Evolutionary conservation across 2,797 vertebrate species (phyloP), one percentile per base, ranked within the genome.

Genomic region (Philypnodon macrostomus): DNA sequence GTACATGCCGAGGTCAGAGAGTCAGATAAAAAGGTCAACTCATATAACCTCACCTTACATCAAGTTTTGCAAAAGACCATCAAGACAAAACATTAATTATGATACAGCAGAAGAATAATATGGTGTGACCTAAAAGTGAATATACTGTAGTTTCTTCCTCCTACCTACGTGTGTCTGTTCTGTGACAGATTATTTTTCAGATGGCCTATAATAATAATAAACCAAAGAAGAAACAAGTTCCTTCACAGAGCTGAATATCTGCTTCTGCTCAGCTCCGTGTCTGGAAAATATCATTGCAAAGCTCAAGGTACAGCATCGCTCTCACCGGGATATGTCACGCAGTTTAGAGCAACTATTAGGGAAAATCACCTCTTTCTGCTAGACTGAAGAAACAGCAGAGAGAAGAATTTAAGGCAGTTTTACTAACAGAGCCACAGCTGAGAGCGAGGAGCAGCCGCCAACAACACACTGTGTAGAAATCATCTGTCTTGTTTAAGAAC

Each of bases 351-450:
- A 29, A 17, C 26, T 31, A 30, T 44, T 31, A 18, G 14, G 24
- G 14, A 42, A 42, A 29, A 29, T 29, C 15, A 17, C 14, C 14
- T 3, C 14, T 42, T 11, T 5, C 24, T 14, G 29, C 26, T 30
- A 19, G 31, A 31, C 26, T 44, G 11, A 7, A 7, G n/a, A 44
- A 30, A 44, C 41, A 30, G 27, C 27, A 16, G 26, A 30, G 27
- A 18, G 31, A 24, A 30, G 17, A 16, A 17, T 17, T 40, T 30
- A 5, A 44, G 26, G 17, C 10, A 18, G 15, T 16, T 44, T 44
- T 44, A 15, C 16, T 18, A 44, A 44, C 16, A 30, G 27, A 4
- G 18, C 5, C 26, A 31, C 15, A n/a, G 13, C 16, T 7, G 21
- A 8, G 40, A 30, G 40, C 23, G 14, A 13, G 26, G 21, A 40